Conservation (phyloP, 2,113 vertebrate genomes). For the Strix aluco region DNA sequence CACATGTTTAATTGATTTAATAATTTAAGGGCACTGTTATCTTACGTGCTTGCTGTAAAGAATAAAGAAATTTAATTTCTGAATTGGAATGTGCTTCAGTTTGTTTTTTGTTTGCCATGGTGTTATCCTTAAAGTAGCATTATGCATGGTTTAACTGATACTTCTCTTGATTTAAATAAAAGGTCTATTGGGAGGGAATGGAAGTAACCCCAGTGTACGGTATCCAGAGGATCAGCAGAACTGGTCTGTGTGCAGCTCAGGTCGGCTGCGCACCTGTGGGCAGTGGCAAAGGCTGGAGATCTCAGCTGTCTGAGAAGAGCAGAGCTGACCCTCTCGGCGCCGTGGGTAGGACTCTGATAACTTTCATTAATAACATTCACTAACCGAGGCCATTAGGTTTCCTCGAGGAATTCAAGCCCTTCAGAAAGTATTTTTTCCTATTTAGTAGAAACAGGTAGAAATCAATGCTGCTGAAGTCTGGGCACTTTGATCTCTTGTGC, state of each 20-base stretch:
- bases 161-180: background rate
- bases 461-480: background rate
- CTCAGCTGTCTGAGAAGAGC: background rate
- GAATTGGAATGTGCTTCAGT: background rate
- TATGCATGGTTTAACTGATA: background rate
- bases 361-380: background rate
- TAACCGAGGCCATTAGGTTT: background rate
- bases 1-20: background rate
- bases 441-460: background rate
- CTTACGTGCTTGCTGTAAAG: background rate
- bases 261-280: background rate
- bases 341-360: background rate
- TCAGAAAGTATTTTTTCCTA: background rate
- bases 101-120: background rate
- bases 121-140: background rate
- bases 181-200: background rate
- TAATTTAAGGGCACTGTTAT: background rate
- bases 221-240: background rate
- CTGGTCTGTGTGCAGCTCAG: background rate
- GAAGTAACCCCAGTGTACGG: background rate
- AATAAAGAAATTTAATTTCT: constrained; percentile 1
- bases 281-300: background rate
- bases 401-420: background rate
- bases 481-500: background rate
- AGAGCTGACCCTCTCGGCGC: accelerated